phyloP scores from a whole-genome alignment of 2,113 vertebrate genomes.

The Poeciliopsis prolifica region DNA sequence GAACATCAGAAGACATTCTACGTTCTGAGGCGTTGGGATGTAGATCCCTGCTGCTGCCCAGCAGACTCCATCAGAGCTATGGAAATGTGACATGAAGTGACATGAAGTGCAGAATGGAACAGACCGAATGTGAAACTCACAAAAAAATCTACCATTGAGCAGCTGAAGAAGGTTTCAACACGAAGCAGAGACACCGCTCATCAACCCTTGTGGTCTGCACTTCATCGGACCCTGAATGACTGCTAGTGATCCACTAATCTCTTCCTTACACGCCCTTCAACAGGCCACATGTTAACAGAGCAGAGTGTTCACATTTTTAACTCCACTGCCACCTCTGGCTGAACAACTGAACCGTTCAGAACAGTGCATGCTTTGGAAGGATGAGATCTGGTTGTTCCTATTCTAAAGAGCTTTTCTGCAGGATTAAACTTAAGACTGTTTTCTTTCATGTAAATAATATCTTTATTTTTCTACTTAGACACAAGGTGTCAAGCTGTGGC shows the following conservation, averaged over 20 bases:
- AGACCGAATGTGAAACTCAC: too few species aligned
- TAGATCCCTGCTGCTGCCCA: too few species aligned
- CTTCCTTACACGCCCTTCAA: neutral
- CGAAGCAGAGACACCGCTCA: neutral
- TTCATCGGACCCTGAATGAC: neutral
- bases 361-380: neutral
- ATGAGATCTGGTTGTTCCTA: neutral
- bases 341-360: neutral
- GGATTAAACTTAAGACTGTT: slow-evolving; percentile 40
- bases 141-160: too few species aligned
- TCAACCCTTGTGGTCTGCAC: neutral
- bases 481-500: slow-evolving; percentile 46
- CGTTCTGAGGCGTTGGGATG: too few species aligned
- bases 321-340: slow-evolving; percentile 4
- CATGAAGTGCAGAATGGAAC: too few species aligned
- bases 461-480: slow-evolving; percentile 82
- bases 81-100: too few species aligned
- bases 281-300: neutral
- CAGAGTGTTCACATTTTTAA: neutral
- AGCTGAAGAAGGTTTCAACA: neutral
- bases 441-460: slow-evolving; percentile 77
- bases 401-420: neutral
- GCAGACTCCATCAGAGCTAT: too few species aligned
- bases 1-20: too few species aligned
- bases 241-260: neutral